Evolutionary conservation across 2,888 invertebrate species (phyloP), one percentile per base, ranked within the genome.

Genomic region (Euzophera pinguis): DNA sequence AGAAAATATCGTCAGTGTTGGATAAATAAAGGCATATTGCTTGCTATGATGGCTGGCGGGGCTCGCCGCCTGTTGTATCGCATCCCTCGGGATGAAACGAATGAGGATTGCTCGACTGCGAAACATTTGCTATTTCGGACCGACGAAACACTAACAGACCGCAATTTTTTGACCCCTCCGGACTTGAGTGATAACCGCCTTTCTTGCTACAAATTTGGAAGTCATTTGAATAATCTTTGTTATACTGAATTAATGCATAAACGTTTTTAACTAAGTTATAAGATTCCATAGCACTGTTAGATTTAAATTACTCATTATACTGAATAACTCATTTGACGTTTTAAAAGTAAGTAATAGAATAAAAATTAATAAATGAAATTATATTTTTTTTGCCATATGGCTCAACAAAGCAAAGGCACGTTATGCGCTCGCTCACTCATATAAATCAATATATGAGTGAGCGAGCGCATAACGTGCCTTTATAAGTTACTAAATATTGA

Each of bases 21-120:
- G 74, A 76, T 81, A 79, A 81, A 82, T 83, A 79, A 78, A 75
- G 67, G 75, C 74, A 75, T 75, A 79, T 81, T 78, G 73, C 71
- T 67, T 64, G 73, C 74, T 74, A 76, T 76, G 77, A 78, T 71
- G 72, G 68, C 67, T 64, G 64, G 61, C 70, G 69, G 64, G 67
- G 66, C 66, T 69, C 67, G 61, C 64, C 67, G 65, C 64, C 63
- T 69, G 65, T 70, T 66, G 75, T 73, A 74, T 76, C 73, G 71
- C 72, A 75, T 78, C 83, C 76, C 78, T 57, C 52, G 78, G 69
- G 78, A 76, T 69, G 73, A 73, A 77, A 78, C 73, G 77, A 77
- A 78, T 78, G 76, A 73, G 73, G 62, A 78, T 73, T 75, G 75
- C 76, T 71, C 67, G 69, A 73, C 75, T 77, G 67, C 68, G 67